These are phyloP conservation scores for Emydocephalus ijimae DNA, from an alignment of 2,113 vertebrate species.

Conservation along the genomic window DNA sequence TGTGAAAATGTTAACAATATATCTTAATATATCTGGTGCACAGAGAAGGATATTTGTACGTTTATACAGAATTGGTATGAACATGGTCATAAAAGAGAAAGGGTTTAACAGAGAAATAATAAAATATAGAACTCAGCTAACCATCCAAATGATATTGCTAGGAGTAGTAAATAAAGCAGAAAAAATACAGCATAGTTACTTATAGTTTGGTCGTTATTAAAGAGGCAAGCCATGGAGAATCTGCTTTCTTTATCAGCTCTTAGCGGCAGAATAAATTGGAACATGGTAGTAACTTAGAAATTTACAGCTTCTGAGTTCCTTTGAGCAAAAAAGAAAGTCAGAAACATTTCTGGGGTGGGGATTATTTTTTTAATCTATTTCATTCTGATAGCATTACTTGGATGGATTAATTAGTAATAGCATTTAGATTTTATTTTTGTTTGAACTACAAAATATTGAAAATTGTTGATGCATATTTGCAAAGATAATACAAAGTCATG, in stretches of 20 bases:
- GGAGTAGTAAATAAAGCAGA: not conserved
- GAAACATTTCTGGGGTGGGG: not conserved
- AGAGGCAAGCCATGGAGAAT: not conserved
- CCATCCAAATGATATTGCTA: not conserved
- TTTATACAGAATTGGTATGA: not conserved
- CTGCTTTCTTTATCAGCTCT: not conserved
- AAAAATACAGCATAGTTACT: not conserved
- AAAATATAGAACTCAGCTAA: not conserved
- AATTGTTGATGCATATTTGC: not conserved
- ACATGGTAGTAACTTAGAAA: not conserved
- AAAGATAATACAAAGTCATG: not conserved
- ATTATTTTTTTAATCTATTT: not conserved
- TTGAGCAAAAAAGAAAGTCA: not conserved
- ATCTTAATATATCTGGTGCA: not conserved
- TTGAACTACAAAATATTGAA: not conserved
- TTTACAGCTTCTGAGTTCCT: not conserved
- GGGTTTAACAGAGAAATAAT: not conserved
- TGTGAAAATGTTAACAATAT: not conserved
- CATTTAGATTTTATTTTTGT: not conserved
- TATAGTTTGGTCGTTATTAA: not conserved
- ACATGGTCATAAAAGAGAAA: not conserved
- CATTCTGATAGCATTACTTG: not conserved
- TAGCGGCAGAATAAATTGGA: not conserved
- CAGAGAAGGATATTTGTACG: not conserved
- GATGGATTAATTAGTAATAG: not conserved